Base-by-base conservation (phyloP, 1,140 invertebrate species). In the Orchesella cincta region DNA sequence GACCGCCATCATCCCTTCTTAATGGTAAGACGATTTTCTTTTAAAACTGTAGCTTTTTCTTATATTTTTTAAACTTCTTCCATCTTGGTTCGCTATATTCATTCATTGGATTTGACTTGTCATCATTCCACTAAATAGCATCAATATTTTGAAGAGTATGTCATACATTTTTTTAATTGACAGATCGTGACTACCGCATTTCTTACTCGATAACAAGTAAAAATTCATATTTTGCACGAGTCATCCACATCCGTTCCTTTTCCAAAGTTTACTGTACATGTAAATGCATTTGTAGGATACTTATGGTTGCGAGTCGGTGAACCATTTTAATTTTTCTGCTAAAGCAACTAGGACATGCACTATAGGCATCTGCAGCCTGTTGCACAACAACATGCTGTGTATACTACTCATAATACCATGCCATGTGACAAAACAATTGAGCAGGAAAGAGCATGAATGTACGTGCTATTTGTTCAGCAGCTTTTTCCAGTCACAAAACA, bases 1-100 rank as follows among this genome's bases (percentile, higher is more conserved):
- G 77, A 36, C 67, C 78, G 26, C 71, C 81, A 73, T 81, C 80
- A 8, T 72, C 80, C 52, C 81, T 79, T 67, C 78, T 82, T 76
- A 79, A 81, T 29, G 81, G 81, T 81, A 77, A 81, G 80, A 67
- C 3, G 14, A 57, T 26, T 57, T 57, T 57, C 26, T n/a, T n/a
- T 57, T 57, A 18, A n/a, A 5, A 16, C 23, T 23, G 54, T n/a
- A 57, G 14, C 23, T 57, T 57, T 26, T 18, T n/a, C 3, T 5
- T n/a, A n/a, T n/a, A n/a, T n/a, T n/a, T n/a, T n/a, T n/a, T n/a
- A n/a, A n/a, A n/a, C n/a, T n/a, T 12, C 26, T 57, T 57, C 3
- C 14, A 23, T 16, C 31, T 67, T 67, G 8, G 8, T 57, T 57
- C 3, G n/a, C n/a, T n/a, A n/a, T 5, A 23, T 57, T 23, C 52